Conservation (phyloP, 2,113 vertebrate genomes). For the Channa argus region DNA sequence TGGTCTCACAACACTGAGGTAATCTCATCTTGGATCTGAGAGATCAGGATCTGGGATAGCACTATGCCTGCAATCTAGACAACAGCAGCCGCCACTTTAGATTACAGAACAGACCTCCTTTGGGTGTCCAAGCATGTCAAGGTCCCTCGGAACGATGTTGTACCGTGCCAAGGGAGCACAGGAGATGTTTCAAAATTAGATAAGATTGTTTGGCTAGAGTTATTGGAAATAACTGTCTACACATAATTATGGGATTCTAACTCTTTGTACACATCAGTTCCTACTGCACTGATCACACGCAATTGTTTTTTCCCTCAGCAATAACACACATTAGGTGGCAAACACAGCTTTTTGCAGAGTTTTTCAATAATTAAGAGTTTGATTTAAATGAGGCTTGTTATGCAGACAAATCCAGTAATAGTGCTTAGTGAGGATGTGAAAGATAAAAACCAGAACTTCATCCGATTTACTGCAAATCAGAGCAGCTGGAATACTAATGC, state of each 20-base stretch:
- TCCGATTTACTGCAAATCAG: constrained; percentile 54
- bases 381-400: constrained; percentile 8
- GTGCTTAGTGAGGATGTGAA: constrained; percentile 20
- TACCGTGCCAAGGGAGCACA: too few relatives aligned
- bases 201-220: not conserved
- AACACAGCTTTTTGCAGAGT: not conserved
- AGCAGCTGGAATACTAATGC: constrained; percentile 44
- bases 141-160: constrained; percentile 15
- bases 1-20: constrained; percentile 71
- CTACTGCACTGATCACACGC: not conserved
- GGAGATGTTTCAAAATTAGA: not conserved
- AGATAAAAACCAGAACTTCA: constrained; percentile 24
- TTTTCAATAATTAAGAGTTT: constrained; percentile 30
- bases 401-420: constrained; percentile 10
- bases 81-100: constrained; percentile 62
- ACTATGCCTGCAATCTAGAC: constrained; percentile 83
- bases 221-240: not conserved
- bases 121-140: constrained; percentile 39
- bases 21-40: constrained; percentile 85
- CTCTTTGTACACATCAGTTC: not conserved
- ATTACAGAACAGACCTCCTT: constrained; percentile 33
- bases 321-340: not conserved
- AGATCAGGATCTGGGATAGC: constrained; percentile 85
- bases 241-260: not conserved
- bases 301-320: not conserved